phyloP scores from a whole-genome alignment of 35 echinoderm and acorn worm genomes.

The Patiria miniata region DNA sequence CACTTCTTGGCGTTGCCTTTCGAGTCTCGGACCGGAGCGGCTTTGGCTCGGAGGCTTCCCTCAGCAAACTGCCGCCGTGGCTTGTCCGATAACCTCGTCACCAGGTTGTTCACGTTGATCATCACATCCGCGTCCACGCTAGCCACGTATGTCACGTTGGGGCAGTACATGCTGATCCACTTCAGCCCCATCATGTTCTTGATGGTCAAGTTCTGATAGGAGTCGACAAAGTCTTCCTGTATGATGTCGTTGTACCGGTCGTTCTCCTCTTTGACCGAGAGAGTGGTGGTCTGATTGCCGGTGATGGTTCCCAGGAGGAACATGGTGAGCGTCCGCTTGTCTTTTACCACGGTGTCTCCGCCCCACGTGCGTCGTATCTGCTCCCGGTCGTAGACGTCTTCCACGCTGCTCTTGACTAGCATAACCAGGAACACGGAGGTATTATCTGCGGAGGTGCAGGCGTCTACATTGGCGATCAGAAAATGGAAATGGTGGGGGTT shows the following conservation, averaged over 20 bases:
- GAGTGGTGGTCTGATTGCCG: background rate
- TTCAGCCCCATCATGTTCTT: constrained; percentile 68
- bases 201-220: constrained; percentile 57
- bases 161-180: constrained; percentile 45
- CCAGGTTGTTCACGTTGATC: constrained; percentile 46
- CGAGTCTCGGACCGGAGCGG: background rate
- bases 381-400: background rate
- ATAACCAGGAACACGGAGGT: background rate
- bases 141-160: constrained; percentile 23
- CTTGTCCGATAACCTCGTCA: background rate
- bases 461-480: background rate
- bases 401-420: background rate
- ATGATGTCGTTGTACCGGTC: constrained; percentile 38
- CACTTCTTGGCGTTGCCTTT: constrained; percentile 27
- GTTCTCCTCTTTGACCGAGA: constrained; percentile 21
- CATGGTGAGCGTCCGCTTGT: background rate
- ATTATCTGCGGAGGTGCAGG: background rate
- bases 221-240: constrained; percentile 49
- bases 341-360: background rate
- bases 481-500: background rate
- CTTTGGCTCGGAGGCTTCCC: background rate
- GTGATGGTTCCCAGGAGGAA: background rate
- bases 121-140: constrained; percentile 75
- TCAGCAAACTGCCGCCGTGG: constrained; percentile 16
- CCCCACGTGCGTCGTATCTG: background rate